phyloP scores from a whole-genome alignment of 2,113 vertebrate species.

The Rhynchopsitta pachyrhyncha region DNA sequence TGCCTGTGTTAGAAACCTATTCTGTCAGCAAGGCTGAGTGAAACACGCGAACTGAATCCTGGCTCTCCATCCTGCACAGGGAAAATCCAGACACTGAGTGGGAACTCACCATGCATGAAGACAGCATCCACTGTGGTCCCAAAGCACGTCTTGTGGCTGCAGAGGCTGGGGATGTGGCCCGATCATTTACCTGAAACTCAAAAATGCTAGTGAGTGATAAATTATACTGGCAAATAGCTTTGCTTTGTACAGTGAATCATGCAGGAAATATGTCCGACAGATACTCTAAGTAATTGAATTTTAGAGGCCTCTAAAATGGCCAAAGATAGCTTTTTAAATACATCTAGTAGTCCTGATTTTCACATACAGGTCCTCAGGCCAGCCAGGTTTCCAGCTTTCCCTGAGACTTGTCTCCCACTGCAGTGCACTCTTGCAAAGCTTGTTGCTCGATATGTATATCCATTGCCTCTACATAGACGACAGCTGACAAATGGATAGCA shows the following conservation, averaged over 20 bases:
- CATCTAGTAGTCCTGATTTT: not conserved
- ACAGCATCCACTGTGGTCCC: not conserved
- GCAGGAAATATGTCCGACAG: not conserved
- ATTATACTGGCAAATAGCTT: not conserved
- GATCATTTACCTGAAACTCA: not conserved
- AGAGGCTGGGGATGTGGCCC: not conserved
- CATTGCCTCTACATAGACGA: not conserved
- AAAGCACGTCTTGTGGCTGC: not conserved
- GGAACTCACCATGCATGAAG: accelerated
- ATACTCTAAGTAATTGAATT: not conserved
- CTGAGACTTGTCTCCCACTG: not conserved
- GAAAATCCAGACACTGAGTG: not conserved
- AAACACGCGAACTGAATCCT: accelerated
- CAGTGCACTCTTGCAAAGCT: not conserved
- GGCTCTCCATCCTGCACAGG: not conserved
- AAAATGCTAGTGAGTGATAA: not conserved
- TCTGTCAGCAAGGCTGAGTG: not conserved
- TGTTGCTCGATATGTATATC: not conserved
- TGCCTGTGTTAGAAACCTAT: accelerated
- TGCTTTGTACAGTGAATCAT: not conserved
- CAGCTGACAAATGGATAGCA: not conserved
- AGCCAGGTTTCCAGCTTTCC: not conserved
- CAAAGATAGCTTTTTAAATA: not conserved
- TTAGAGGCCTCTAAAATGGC: not conserved
- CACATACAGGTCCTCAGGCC: not conserved